phyloP scores from a whole-genome alignment of 1,140 invertebrate species.

The Bombus haemorrhoidalis region DNA sequence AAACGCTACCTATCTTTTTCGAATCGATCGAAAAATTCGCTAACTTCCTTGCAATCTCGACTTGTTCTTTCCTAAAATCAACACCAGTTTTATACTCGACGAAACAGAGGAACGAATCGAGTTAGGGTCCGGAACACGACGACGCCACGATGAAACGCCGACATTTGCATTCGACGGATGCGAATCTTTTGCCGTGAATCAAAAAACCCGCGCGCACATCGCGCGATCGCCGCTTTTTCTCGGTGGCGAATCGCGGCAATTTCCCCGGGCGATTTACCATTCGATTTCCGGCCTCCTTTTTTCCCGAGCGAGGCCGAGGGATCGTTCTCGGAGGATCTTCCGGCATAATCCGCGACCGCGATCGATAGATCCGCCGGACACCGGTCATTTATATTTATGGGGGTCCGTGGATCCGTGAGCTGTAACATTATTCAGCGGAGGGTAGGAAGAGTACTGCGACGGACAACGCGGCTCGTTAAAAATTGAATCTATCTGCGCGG shows the following conservation, averaged over 20 bases:
- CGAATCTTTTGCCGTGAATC: neutral
- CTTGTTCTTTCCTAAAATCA: neutral
- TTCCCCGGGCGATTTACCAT: slow-evolving; percentile 44
- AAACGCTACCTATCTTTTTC: neutral
- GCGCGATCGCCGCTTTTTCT: neutral
- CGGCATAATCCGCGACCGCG: slow-evolving; percentile 45
- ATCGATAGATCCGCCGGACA: slow-evolving; percentile 48
- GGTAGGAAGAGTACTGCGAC: slow-evolving; percentile 66
- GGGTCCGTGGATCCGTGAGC: slow-evolving; percentile 31
- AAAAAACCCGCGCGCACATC: neutral
- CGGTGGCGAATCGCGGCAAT: slow-evolving; percentile 18
- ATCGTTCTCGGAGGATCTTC: slow-evolving; percentile 47
- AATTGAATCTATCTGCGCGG: slow-evolving; percentile 78
- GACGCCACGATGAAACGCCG: neutral
- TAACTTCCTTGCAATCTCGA: neutral
- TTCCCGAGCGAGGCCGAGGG: neutral
- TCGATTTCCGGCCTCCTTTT: slow-evolving; percentile 45
- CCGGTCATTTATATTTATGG: slow-evolving; percentile 67
- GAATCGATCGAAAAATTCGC: neutral
- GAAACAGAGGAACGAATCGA: neutral
- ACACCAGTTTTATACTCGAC: neutral
- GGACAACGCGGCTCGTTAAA: slow-evolving; percentile 78
- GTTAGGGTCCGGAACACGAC: neutral
- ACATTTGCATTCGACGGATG: slow-evolving; percentile 4
- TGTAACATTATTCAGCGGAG: slow-evolving; percentile 71